phyloP scores from a whole-genome alignment of 2,113 vertebrate species.

The Phocoena sinus region DNA sequence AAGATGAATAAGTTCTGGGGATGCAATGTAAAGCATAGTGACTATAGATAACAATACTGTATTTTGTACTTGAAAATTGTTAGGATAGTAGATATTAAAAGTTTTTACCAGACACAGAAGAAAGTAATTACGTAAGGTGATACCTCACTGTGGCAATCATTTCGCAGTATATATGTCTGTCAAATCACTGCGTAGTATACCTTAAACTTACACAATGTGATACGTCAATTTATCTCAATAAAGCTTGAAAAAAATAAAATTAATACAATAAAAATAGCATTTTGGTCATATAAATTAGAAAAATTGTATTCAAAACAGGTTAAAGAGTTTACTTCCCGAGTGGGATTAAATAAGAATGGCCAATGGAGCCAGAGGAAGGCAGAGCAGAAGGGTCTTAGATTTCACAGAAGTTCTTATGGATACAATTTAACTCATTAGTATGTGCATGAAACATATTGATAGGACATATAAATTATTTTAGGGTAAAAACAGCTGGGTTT shows the following conservation, averaged over 20 bases:
- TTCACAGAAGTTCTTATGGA: not conserved
- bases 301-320: not conserved
- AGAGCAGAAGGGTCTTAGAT: not conserved
- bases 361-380: not conserved
- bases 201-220: not conserved
- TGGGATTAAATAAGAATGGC: not conserved
- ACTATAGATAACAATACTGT: not conserved
- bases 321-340: not conserved
- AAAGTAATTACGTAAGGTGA: not conserved
- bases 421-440: not conserved
- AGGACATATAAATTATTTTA: not conserved
- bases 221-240: not conserved
- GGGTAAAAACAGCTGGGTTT: not conserved
- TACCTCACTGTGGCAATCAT: not conserved
- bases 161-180: not conserved
- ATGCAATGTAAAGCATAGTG: not conserved
- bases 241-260: not conserved
- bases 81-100: not conserved
- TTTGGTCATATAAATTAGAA: not conserved
- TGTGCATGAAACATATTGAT: not conserved
- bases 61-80: not conserved
- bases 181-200: not conserved
- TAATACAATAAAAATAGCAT: not conserved
- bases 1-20: not conserved
- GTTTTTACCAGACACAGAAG: not conserved